Base-by-base conservation (phyloP, 2,888 invertebrate species). In the Neocrepidodera transversa region DNA sequence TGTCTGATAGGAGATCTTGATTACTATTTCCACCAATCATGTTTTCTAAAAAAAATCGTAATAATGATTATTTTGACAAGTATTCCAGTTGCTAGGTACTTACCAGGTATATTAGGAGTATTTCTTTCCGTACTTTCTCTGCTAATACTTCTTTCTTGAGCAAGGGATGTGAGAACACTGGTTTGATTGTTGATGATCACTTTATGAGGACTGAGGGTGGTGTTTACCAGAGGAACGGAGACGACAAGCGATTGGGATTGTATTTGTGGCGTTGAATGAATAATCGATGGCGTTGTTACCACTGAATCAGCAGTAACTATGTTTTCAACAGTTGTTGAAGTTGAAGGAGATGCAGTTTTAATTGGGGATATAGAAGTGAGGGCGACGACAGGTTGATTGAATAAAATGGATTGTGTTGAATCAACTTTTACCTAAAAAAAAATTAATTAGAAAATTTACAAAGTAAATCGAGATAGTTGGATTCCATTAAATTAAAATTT, bases 181-280 rank as follows among this genome's bases (percentile, higher is more conserved):
- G 70, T 69, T 54, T 71, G 73, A 57, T 74, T 75, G 73, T 74
- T 74, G 69, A 76, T 54, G 70, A 76, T 75, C 68, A 79, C 62
- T 42, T 64, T 62, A 45, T 72, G 73, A 2, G 79, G 78, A 66
- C 77, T 79, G 43, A 83, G 67, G 48, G 80, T 79, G 13, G 82
- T 80, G 49, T 79, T 82, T 11, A 84, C 82, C 63, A 87, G 75
- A 62, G 87, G 87, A 65, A 87, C 86, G 17, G 87, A 87, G 14
- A 87, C 87, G 49, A 86, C 86, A 65, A 87, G 69, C 10, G 82
- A 76, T 28, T 71, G 71, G 66, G 63, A 67, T 28, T 64, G 64
- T 6, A 59, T 54, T 47, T 69, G 68, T 30, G 28, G 28, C 14
- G 69, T 63, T 1, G 68, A 59, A 48, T 71, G 69, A 55, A 65